Evolutionary conservation across 2,888 invertebrate genomes (phyloP), one percentile per base, ranked within the genome.

Genomic region (Drosophila tripunctata): DNA sequence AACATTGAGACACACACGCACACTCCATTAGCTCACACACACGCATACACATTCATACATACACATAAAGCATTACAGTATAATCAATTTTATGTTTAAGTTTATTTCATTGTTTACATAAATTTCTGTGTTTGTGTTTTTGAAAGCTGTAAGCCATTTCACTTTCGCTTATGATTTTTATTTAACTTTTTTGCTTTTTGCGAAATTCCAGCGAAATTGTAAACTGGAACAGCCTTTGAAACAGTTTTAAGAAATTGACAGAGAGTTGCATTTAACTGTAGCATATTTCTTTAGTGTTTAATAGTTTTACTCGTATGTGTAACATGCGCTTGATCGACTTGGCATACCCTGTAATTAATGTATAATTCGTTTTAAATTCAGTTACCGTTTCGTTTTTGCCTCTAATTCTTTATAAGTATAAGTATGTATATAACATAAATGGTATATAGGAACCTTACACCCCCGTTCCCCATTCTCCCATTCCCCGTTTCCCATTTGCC

Each of bases 1-100:
- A 83, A 86, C 88, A 86, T 86, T 83, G 83, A 87, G 72, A 87
- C 67, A 31, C 38, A 56, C 24, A 45, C 38, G 38, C 21, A 14
- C 27, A 4, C 12, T 12, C 40, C n/a, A 17, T 15, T n/a, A n/a
- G n/a, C n/a, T n/a, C n/a, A n/a, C n/a, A n/a, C n/a, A n/a, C n/a
- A n/a, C n/a, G n/a, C n/a, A 2, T 27, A 27, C 5, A 15, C 6
- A 41, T 15, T 22, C 33, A 15, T 15, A 40, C 14, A 41, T 8
- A 47, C 21, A 86, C 67, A 31, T 35, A 67, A 74, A 74, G 74
- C 74, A 57, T 44, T n/a, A 31, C 27, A n/a, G n/a, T n/a, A n/a
- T 45, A 58, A 60, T 71, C 51, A 38, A 52, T 63, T 68, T 35
- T n/a, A 24, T 43, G 15, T 40, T 57, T 40, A 6, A 17, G 30